These are phyloP conservation scores for Drosophila barbarae DNA, from an alignment of 2,888 invertebrate genomes.

Conservation along the genomic window DNA sequence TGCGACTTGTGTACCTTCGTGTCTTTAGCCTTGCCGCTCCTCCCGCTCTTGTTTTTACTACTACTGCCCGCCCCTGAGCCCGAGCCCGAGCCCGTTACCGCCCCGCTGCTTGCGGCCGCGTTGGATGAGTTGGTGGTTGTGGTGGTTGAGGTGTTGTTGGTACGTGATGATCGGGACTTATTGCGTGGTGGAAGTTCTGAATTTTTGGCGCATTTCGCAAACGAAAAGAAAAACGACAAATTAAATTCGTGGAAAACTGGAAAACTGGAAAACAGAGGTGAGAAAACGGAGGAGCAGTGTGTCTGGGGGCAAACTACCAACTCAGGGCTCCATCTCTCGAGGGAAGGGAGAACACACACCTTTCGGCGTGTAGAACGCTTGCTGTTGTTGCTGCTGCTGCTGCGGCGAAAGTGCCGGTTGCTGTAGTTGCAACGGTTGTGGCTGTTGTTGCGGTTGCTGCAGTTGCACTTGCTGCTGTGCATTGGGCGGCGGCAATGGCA, in stretches of 20 bases:
- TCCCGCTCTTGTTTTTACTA: constrained; percentile 57
- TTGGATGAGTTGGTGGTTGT: constrained; percentile 52
- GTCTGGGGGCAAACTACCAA: constrained; percentile 26
- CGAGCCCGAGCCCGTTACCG: constrained; percentile 40
- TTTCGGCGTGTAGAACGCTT: constrained; percentile 87
- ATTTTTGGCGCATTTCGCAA: constrained; percentile 49
- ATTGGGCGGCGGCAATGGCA: constrained; percentile 71
- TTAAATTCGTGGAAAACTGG: constrained; percentile 41
- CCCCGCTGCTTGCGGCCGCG: constrained; percentile 44
- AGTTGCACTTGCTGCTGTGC: constrained; percentile 58
- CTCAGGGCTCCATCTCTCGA: constrained; percentile 25
- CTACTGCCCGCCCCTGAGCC: constrained; percentile 37
- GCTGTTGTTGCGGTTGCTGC: constrained; percentile 58
- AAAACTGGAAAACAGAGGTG: constrained; percentile 13
- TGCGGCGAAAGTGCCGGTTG: constrained; percentile 66
- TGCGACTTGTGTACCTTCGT: constrained; percentile 51
- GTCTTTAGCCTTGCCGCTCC: constrained; percentile 72
- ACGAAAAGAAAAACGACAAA: constrained; percentile 53
- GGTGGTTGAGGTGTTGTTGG: constrained; percentile 59
- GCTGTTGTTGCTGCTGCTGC: constrained; percentile 57
- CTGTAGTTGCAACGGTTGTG: constrained; percentile 57
- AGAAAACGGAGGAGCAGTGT: constrained; percentile 34
- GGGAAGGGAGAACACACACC: constrained; percentile 80
- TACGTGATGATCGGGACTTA: constrained; percentile 77
- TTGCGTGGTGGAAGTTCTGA: constrained; percentile 75